Evolutionary conservation across 2,888 invertebrate species (phyloP).

Genomic region (Drosophila rellima): DNA sequence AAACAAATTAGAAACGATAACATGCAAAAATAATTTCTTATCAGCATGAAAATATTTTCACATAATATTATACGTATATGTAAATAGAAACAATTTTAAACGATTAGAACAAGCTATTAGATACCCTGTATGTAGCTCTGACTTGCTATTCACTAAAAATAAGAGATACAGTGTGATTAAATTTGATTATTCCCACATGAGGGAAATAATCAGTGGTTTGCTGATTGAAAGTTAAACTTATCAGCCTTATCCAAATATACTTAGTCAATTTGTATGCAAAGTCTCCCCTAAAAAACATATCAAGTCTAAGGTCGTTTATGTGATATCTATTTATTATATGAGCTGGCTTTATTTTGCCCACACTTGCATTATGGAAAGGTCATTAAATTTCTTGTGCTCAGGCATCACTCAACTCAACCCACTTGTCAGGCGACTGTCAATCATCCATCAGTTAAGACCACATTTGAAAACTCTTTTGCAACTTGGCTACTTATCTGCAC

Average conservation of each 20-base stretch:
- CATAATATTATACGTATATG: neutral
- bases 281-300: neutral
- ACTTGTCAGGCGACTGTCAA: conserved; percentile 65
- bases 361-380: conserved; percentile 46
- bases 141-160: neutral
- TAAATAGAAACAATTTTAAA: neutral
- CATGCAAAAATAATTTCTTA: conserved; percentile 42
- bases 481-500: conserved; percentile 70
- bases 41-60: conserved; percentile 29
- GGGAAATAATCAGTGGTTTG: no score
- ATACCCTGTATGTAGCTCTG: neutral
- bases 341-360: conserved; percentile 25
- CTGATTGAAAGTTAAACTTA: neutral
- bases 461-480: conserved; percentile 48
- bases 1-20: conserved; percentile 75
- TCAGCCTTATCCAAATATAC: neutral
- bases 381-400: conserved; percentile 45
- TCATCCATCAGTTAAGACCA: conserved; percentile 50
- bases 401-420: conserved; percentile 27
- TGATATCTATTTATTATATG: neutral
- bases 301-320: conserved; percentile 1
- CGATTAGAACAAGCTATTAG: neutral
- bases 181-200: neutral
- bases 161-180: no score
- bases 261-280: neutral